Base-by-base conservation (phyloP, 1,140 invertebrate genomes). In the Sarcophaga peregrina region DNA sequence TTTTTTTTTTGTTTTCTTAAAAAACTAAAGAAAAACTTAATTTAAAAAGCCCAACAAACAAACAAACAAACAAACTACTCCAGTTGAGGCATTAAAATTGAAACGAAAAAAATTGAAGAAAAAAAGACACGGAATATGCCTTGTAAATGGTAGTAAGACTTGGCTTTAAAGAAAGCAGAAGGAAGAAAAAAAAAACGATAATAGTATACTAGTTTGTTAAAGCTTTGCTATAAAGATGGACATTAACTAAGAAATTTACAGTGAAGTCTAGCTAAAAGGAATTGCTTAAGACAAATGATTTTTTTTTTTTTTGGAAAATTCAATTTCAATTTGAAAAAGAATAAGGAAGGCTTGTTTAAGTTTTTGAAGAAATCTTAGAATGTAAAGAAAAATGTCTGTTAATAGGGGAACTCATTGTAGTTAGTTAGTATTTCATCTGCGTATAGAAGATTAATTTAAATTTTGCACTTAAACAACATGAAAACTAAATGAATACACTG, bases 361-460 rank as follows among this genome's bases (percentile, higher is more conserved):
- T 2, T 37, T 37, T 4, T 37, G 25, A 37, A 37, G 4, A 37
- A 37, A 4, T 1, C 25, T 37, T 37, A 37, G 25, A n/a, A n/a
- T 37, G 4, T 4, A 37, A 37, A 37, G 25, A 37, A 37, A 37
- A 37, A 37, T 37, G 25, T 37, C 25, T 37, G 25, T 1, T 2
- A 2, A 37, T 58, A 3, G 7, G 13, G 6, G 0, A 15, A 58
- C 54, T 15, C 0, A 58, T 13, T 58, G 54, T 58, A 58, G 10
- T 58, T 1, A n/a, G 13, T 47, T 76, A 45, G 73, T 76, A 47
- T 76, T 76, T 13, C n/a, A n/a, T 47, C 47, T 76, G 52, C 9
- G 47, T 78, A 52, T 78, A 25, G 75, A 50, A 78, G 75, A 78
- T 78, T 78, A 78, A 78, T 78, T 78, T 78, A 78, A 78, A 78